These are phyloP conservation scores for Acridotheres tristis DNA, from an alignment of 2,797 vertebrate species.

Conservation along the genomic window DNA sequence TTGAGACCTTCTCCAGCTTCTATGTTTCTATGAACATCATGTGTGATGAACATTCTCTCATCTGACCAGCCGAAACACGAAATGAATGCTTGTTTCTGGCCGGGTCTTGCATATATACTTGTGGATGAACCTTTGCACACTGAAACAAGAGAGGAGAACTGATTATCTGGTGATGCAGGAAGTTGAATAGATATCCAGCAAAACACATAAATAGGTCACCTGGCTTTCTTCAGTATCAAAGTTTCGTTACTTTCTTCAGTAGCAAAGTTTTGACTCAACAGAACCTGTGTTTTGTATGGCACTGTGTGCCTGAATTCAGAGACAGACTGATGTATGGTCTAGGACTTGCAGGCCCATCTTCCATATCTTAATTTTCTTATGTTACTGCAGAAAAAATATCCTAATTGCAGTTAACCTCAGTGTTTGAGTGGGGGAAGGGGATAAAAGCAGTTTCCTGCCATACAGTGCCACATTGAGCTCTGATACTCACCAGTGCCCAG, in stretches of 20 bases:
- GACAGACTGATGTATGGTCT: not conserved
- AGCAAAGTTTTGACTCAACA: not conserved
- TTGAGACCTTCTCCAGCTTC: not conserved
- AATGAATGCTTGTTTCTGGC: not conserved
- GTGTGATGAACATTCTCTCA: not conserved
- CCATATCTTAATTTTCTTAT: not conserved
- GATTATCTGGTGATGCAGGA: not conserved
- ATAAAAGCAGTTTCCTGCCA: not conserved
- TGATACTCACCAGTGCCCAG: accelerated
- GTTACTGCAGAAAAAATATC: not conserved
- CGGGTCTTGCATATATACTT: not conserved
- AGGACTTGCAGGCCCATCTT: not conserved
- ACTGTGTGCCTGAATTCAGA: not conserved
- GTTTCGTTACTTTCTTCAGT: not conserved
- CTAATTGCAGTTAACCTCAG: not conserved
- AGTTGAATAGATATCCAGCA: not conserved
- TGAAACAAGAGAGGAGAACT: not conserved
- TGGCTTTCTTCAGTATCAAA: not conserved
- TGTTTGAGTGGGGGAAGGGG: not conserved
- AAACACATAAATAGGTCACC: not conserved
- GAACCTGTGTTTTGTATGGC: not conserved
- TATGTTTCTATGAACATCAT: not conserved
- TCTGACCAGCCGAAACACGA: not conserved
- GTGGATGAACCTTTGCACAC: not conserved
- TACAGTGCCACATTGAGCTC: not conserved